Conservation (phyloP, 2,888 invertebrate species). For the Andrena marginata region DNA sequence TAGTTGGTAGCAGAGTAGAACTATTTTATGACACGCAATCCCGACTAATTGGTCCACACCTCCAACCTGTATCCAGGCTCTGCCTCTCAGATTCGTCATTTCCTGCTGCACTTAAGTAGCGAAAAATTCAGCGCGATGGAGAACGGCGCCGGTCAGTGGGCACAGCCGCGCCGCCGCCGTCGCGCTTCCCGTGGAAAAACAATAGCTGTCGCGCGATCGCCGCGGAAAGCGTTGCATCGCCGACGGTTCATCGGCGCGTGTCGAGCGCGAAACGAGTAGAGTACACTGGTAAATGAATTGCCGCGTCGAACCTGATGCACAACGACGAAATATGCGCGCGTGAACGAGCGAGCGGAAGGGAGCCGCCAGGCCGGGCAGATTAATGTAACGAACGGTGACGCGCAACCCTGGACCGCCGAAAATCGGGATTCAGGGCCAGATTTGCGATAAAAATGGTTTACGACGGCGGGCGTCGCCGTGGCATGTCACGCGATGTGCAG, state of each 20-base stretch:
- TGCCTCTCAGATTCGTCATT: not conserved
- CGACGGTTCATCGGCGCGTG: constrained; percentile 49
- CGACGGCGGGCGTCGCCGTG: not conserved
- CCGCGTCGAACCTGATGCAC: constrained; percentile 53
- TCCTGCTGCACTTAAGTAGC: not conserved
- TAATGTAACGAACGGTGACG: constrained; percentile 54
- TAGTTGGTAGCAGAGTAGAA: too few relatives aligned
- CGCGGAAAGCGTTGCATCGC: constrained; percentile 47
- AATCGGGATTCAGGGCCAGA: constrained; percentile 40
- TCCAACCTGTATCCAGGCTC: not conserved
- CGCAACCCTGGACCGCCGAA: constrained; percentile 32
- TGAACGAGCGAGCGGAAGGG: constrained; percentile 26
- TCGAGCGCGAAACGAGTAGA: constrained; percentile 55
- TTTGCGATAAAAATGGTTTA: constrained; percentile 41
- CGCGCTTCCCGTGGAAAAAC: constrained; percentile 12
- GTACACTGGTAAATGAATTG: constrained; percentile 58
- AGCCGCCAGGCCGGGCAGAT: constrained; percentile 26
- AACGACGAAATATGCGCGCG: constrained; percentile 56
- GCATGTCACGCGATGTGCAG: not conserved
- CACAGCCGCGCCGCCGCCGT: not conserved
- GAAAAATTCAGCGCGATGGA: not conserved
- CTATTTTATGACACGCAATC: too few relatives aligned
- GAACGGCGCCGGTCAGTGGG: not conserved
- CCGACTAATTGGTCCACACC: not conserved
- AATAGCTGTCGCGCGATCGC: constrained; percentile 42